phyloP scores from a whole-genome alignment of 2,888 invertebrate genomes.

The Drosophila aldrichi region DNA sequence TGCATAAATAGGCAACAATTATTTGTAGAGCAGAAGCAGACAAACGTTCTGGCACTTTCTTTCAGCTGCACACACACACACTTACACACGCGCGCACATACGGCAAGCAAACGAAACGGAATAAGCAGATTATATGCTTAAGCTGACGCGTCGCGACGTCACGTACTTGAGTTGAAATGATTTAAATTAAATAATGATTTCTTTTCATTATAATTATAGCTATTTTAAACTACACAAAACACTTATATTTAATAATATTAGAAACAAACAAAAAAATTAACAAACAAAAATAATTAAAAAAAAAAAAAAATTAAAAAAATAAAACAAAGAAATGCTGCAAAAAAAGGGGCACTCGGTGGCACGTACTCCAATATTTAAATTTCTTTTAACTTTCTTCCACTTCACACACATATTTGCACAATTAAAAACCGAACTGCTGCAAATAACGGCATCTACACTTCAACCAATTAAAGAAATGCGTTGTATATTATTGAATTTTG shows the following conservation, averaged over 20 bases:
- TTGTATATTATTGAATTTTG: not conserved
- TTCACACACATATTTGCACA: too few species aligned
- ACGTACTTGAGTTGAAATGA: not conserved
- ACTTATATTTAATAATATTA: not conserved
- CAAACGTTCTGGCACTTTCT: not conserved
- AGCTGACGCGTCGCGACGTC: not conserved
- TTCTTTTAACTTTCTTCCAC: too few species aligned
- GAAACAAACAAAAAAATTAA: too few species aligned
- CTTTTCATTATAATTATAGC: not conserved
- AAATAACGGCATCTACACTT: too few species aligned
- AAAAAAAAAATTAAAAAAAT: not conserved
- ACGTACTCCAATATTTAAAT: too few species aligned
- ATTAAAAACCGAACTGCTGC: too few species aligned
- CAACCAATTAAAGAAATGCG: too few species aligned
- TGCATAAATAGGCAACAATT: slow-evolving; percentile 10
- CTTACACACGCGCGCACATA: not conserved
- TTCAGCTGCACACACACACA: not conserved
- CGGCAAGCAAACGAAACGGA: not conserved
- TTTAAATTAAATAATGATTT: slow-evolving; percentile 2
- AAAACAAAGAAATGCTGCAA: not conserved
- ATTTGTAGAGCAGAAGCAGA: not conserved
- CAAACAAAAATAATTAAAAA: not conserved
- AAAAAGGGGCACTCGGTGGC: too few species aligned
- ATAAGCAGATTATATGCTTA: not conserved
- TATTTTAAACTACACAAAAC: not conserved